Base-by-base conservation (phyloP, 2,888 invertebrate genomes). In the Amaurobius ferox region DNA sequence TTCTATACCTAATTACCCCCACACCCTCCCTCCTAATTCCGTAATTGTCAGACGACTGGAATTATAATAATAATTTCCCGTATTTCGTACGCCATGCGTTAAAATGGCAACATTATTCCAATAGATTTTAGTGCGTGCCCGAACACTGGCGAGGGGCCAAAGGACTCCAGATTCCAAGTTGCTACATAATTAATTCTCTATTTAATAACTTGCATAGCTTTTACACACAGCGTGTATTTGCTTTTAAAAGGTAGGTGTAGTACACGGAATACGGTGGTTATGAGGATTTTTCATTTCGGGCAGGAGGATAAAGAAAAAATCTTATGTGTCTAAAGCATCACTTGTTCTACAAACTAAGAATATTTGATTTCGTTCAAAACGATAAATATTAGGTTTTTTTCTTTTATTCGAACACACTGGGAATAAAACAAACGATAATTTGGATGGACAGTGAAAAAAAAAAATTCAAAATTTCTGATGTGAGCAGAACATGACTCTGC, bases 131-230 rank as follows among this genome's bases (percentile, higher is more conserved):
- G 29, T 44, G 71, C 71, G 71, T 71, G 64, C 32, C 19, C 30
- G 11, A 30, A 16, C 29, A n/a, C n/a, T 19, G 29, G 64, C 30
- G 9, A 16, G 16, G 23, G 11, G 55, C 55, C 55, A 55, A 23
- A 55, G 55, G 23, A 55, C 23, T 55, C 55, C 55, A 23, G 55
- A 55, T 55, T 11, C 79, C 64, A 79, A 79, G 64, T 66, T 40
- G 79, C 61, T 40, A 32, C 67, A 74, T 80, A 80, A 80, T 80
- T 80, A 80, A 80, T 74, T 80, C 80, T 55, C 70, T 74, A 40
- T 80, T 80, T 74, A 80, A 74, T 80, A 80, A 74, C 67, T 73
- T 68, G 67, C 74, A 32, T 35, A 44, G 64, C 32, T 79, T 66
- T 71, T n/a, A n/a, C n/a, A 68, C 68, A 73, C 67, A 73, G 74